These are phyloP conservation scores for Remorina albescens DNA, from an alignment of 2,797 vertebrate species.

Conservation along the genomic window DNA sequence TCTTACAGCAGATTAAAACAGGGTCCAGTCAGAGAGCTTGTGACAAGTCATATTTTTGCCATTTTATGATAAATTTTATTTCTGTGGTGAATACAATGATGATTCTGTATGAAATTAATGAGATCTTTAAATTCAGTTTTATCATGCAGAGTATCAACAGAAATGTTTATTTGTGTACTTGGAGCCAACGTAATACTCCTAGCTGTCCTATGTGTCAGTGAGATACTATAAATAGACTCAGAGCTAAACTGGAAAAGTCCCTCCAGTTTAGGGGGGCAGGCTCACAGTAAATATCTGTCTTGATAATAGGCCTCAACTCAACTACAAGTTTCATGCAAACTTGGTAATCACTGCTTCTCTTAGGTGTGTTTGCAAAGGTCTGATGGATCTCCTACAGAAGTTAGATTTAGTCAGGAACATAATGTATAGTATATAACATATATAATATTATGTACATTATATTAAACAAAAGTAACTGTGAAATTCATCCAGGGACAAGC, in stretches of 20 bases:
- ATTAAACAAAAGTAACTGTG: background rate
- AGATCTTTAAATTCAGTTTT: background rate
- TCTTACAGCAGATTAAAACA: background rate
- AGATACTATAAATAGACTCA: slow-evolving; percentile 68
- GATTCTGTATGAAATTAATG: background rate
- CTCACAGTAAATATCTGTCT: slow-evolving; percentile 44
- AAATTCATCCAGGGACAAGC: background rate
- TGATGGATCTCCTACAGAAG: background rate
- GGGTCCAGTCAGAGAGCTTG: background rate
- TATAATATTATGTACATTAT: background rate
- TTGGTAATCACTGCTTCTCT: slow-evolving; percentile 33
- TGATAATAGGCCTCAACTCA: slow-evolving; percentile 22
- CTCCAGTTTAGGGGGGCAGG: slow-evolving; percentile 28
- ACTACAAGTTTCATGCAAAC: slow-evolving; percentile 22
- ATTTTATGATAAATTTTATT: background rate
- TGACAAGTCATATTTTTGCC: background rate
- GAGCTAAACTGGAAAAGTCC: slow-evolving; percentile 65
- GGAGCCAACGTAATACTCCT: slow-evolving; percentile 43
- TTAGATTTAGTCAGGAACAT: background rate
- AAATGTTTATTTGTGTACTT: slow-evolving; percentile 25
- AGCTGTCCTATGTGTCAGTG: slow-evolving; percentile 59
- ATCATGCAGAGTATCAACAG: background rate
- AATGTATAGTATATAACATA: too few species aligned
- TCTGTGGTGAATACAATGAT: background rate
- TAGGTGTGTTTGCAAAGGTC: background rate